Base-by-base conservation (phyloP, 92 coral and sea anemone genomes). In the Porites lobata region DNA sequence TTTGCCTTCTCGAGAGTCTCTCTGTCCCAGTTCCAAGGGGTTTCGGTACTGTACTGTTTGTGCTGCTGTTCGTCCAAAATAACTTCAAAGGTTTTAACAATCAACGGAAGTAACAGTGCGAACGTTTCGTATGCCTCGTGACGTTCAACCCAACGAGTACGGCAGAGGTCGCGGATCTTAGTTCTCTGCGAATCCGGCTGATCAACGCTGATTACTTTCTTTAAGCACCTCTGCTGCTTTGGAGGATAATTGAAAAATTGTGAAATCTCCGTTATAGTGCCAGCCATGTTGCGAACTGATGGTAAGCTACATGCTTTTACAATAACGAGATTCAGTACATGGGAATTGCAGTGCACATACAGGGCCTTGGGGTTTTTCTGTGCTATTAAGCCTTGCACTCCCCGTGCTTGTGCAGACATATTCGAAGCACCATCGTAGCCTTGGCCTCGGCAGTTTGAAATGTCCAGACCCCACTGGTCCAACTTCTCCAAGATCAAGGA, bases 1-100 rank as follows among this genome's bases (percentile, higher is more conserved):
- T 76, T 75, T 89, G 92, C 88, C 65, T 68, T 76, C 54, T 71
- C 72, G 32, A 54, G 85, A 54, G 85, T 82, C 38, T 89, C 92
- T 89, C 88, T 83, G 87, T 89, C 92, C 88, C 92, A 89, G 84
- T 82, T 89, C 92, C 92, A 89, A 57, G 88, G 84, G 10, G 77
- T 80, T 78, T 80, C 72, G 26, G 70, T 68, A 71, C 77, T 78
- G 64, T 73, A 63, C 22, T 79, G 75, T 80, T 53, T 58, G 56
- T 84, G 89, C 75, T 83, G 72, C 70, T 89, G 73, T 71, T 89
- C 82, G 26, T 84, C 68, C 76, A 89, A 84, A 78, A 89, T 83
- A 32, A 83, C 92, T n/a, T 82, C 79, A 50, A 89, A 71, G 7
- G 84, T 57, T 78, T 88, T 89, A 11, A 89, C 92, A 64, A 89